Conservation (phyloP, 2,888 invertebrate genomes). For the Xestia sexstrigata region DNA sequence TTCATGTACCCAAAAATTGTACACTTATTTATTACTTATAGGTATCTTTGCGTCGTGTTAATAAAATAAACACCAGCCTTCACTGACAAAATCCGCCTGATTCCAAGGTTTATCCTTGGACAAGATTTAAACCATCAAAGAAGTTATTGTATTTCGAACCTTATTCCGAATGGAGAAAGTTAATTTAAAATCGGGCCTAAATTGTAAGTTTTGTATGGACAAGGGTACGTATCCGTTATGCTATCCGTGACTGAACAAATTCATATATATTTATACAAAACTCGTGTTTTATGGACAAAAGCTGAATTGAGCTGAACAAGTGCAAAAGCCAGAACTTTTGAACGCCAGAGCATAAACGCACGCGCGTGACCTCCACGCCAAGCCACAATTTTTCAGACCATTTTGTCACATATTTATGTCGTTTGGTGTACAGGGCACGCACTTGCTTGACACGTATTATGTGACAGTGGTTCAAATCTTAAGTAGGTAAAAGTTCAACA, state of each 20-base stretch:
- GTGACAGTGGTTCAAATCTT: background rate
- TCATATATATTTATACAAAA: background rate
- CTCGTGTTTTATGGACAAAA: background rate
- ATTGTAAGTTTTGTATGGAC: background rate
- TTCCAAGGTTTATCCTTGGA: background rate
- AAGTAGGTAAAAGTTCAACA: background rate
- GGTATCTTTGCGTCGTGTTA: background rate
- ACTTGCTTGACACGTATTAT: no score
- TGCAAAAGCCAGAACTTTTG: background rate
- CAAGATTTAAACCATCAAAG: background rate
- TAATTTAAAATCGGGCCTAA: background rate
- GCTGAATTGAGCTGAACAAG: background rate
- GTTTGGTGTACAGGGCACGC: no score
- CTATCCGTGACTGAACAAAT: background rate
- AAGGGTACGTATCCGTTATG: background rate
- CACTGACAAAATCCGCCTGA: conserved; percentile 8
- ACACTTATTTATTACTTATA: background rate
- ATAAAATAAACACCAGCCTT: conserved; percentile 12
- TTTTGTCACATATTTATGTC: no score
- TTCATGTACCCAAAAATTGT: conserved; percentile 5
- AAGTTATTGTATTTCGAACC: background rate
- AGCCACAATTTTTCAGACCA: no score
- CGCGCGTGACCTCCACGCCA: no score
- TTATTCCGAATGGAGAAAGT: background rate
- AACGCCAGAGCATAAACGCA: no score